Evolutionary conservation across 2,797 vertebrate genomes (phyloP).

Genomic region (Tragopan temminckii): DNA sequence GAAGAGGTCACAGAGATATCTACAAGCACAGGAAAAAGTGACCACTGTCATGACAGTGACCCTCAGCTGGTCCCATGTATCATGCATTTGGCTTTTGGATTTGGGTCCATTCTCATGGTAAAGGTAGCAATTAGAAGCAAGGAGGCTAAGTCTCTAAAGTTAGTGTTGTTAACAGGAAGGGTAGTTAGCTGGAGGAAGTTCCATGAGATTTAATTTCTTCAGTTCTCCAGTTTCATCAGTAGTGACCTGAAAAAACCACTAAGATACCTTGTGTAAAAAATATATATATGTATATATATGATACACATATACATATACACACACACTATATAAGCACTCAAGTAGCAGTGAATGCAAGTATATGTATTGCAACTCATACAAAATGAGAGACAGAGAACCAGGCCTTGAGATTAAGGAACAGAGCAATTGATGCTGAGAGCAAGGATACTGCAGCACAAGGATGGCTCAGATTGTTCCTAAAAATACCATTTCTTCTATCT

Average conservation of each 20-base stretch:
- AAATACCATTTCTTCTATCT: background rate
- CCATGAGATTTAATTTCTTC: background rate
- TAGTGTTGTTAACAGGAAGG: background rate
- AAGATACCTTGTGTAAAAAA: background rate
- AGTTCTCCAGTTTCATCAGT: background rate
- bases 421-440: background rate
- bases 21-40: background rate
- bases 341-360: background rate
- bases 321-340: background rate
- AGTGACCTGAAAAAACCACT: background rate
- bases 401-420: background rate
- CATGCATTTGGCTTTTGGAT: background rate
- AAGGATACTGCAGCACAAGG: background rate
- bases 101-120: rapidly evolving
- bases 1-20: background rate
- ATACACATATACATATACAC: too few species aligned
- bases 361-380: background rate
- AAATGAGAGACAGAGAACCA: background rate
- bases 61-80: background rate
- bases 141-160: rapidly evolving
- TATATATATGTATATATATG: too few species aligned
- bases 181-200: background rate
- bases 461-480: background rate
- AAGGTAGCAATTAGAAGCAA: background rate
- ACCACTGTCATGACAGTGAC: background rate